Conservation (phyloP, 1,140 invertebrate species). For the Stegodyphus dumicola region DNA sequence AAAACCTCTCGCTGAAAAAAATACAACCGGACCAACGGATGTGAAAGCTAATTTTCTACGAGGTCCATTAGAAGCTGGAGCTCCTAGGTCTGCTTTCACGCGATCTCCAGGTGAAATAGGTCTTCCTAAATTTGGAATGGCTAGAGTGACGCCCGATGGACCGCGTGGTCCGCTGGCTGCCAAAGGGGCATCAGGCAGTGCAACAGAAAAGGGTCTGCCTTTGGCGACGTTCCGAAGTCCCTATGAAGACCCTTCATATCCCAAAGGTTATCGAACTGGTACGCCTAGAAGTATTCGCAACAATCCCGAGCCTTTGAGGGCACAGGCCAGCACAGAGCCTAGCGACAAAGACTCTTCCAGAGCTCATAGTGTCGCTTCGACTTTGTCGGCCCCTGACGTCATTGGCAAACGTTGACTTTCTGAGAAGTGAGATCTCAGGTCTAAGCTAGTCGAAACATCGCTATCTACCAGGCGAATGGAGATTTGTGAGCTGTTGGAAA, state of each 20-base stretch:
- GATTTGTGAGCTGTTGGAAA: neutral
- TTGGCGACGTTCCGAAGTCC: constrained; percentile 22
- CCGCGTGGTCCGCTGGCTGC: constrained; percentile 8
- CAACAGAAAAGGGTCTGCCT: neutral
- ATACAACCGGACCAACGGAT: neutral
- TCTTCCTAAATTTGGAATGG: constrained; percentile 40
- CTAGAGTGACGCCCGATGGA: constrained; percentile 32
- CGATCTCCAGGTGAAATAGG: constrained; percentile 30
- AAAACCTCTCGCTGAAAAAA: neutral
- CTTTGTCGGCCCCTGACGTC: constrained; percentile 87
- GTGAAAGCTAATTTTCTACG: constrained; percentile 18
- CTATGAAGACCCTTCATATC: neutral
- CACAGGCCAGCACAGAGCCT: constrained; percentile 19
- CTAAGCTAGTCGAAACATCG: constrained; percentile 10
- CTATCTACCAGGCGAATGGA: neutral
- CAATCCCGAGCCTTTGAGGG: constrained; percentile 4
- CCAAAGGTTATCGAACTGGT: neutral
- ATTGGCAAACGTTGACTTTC: constrained; percentile 69
- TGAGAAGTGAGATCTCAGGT: neutral
- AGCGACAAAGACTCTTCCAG: constrained; percentile 42
- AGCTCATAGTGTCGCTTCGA: constrained; percentile 74
- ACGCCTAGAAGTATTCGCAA: neutral
- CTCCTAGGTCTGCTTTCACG: neutral
- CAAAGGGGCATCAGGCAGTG: neutral
- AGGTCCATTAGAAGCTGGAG: constrained; percentile 46